Conservation (phyloP, 2,888 invertebrate species). For the Cosmorhoe ocellata region DNA sequence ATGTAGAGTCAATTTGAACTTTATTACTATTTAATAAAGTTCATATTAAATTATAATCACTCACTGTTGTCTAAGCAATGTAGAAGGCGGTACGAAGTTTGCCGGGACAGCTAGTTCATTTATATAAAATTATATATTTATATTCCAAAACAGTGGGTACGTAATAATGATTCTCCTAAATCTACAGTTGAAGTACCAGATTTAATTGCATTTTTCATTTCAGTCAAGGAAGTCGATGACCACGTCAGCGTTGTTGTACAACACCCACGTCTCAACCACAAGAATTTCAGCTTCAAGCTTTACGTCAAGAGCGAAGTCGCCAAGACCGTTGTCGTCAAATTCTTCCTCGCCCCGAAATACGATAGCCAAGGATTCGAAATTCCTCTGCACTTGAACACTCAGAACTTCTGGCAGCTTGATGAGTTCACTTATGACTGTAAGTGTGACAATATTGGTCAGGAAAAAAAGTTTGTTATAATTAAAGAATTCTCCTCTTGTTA, state of each 20-base stretch:
- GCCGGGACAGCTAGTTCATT: no score
- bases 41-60: no score
- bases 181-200: no score
- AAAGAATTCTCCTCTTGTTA: no score
- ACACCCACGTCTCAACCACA: slow-evolving; percentile 87
- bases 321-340: slow-evolving; percentile 79
- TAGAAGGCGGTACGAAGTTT: no score
- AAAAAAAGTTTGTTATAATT: background rate
- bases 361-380: slow-evolving; percentile 80
- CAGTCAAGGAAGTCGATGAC: slow-evolving; percentile 56
- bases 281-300: slow-evolving; percentile 85
- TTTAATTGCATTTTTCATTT: no score
- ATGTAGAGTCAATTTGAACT: no score
- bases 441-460: slow-evolving; percentile 35
- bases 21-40: no score
- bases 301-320: slow-evolving; percentile 81
- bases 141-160: no score
- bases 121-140: no score
- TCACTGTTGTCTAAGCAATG: no score
- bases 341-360: slow-evolving; percentile 87
- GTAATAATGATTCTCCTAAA: no score
- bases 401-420: slow-evolving; percentile 84
- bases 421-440: slow-evolving; percentile 79
- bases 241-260: slow-evolving; percentile 81
- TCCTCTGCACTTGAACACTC: slow-evolving; percentile 76